Evolutionary conservation across 2,113 vertebrate genomes (phyloP).

Genomic region (Oenanthe oenanthe): DNA sequence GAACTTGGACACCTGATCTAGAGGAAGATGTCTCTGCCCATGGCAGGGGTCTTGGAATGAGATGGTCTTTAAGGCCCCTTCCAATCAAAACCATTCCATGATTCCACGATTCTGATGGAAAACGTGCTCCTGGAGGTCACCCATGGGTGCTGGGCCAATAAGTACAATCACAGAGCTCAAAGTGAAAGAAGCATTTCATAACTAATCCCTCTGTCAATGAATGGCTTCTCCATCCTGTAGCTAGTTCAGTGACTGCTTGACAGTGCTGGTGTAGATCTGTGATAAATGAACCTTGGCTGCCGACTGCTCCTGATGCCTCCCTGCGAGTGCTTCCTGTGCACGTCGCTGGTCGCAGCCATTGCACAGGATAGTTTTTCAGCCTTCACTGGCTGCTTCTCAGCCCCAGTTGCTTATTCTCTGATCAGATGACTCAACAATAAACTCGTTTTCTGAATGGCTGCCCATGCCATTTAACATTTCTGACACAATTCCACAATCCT

Average conservation of each 20-base stretch:
- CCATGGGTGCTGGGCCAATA: not conserved
- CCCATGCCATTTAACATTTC: not conserved
- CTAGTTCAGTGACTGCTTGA: not conserved
- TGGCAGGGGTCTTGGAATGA: not conserved
- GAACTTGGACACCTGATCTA: not conserved
- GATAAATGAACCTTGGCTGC: not conserved
- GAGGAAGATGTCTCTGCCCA: not conserved
- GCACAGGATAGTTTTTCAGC: not conserved
- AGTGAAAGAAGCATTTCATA: not conserved
- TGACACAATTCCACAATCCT: not conserved
- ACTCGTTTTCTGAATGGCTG: slow-evolving; percentile 20
- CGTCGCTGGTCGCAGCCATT: not conserved
- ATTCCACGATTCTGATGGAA: not conserved
- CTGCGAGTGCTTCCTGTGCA: not conserved
- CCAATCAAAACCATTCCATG: not conserved
- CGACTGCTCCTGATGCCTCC: not conserved
- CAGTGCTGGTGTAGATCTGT: not conserved
- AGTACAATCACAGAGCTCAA: not conserved
- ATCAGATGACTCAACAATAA: not conserved
- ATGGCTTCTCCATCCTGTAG: not conserved
- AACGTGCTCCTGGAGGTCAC: not conserved
- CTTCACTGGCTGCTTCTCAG: not conserved
- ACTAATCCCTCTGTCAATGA: not conserved
- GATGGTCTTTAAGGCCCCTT: not conserved
- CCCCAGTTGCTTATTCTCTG: not conserved